These are phyloP conservation scores for Plodia interpunctella DNA, from an alignment of 1,140 invertebrate genomes.

Conservation along the genomic window DNA sequence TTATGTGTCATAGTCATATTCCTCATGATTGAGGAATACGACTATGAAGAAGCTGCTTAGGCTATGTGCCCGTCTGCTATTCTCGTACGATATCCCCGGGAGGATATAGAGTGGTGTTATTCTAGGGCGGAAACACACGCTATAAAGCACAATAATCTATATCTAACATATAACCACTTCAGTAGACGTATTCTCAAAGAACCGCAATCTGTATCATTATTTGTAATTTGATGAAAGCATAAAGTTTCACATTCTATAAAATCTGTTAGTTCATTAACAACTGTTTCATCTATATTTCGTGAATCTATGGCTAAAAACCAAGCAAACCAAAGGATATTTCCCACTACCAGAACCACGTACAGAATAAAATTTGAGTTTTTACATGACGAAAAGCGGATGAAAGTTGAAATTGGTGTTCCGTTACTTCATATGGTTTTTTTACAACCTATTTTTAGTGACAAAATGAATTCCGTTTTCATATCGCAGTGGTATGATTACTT, in stretches of 20 bases:
- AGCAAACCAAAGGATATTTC: slow-evolving; percentile 10
- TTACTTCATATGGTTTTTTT: background rate
- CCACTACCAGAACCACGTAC: background rate
- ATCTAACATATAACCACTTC: too few species aligned
- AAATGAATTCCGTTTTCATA: background rate
- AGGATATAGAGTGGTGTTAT: too few species aligned
- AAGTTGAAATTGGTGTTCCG: background rate
- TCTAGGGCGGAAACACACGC: too few species aligned
- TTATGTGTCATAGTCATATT: too few species aligned
- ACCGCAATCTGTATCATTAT: too few species aligned
- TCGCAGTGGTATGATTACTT: background rate
- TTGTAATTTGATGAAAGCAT: background rate
- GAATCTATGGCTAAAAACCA: slow-evolving; percentile 3
- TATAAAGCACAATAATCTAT: too few species aligned
- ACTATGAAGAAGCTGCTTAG: too few species aligned
- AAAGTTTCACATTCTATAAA: background rate
- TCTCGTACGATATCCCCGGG: too few species aligned
- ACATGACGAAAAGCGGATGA: background rate
- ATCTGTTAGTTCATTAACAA: background rate
- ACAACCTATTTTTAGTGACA: background rate
- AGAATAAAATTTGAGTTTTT: slow-evolving; percentile 6
- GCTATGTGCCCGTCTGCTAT: too few species aligned
- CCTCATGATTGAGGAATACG: too few species aligned
- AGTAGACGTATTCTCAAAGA: too few species aligned
- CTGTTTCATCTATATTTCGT: background rate